These are phyloP conservation scores for Strigamia transsilvanica DNA, from an alignment of 2,888 invertebrate genomes.

Conservation along the genomic window DNA sequence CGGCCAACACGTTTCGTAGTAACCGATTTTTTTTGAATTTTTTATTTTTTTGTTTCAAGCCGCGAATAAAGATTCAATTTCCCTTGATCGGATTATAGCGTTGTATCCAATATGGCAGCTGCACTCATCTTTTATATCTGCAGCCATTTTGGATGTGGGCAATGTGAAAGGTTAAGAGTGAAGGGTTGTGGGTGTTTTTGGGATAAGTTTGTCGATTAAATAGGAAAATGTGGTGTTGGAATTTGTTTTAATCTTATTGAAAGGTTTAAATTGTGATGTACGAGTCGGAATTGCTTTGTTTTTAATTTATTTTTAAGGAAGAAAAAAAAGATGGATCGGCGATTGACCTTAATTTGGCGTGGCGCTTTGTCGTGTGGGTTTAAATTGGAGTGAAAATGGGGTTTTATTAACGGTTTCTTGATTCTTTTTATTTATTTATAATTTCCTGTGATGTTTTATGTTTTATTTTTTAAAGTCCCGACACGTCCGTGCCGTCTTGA, in stretches of 20 bases:
- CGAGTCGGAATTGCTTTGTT: too few species aligned
- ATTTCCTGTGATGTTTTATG: not conserved
- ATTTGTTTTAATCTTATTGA: not conserved
- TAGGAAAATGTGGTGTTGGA: not conserved
- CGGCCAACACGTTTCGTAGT: not conserved
- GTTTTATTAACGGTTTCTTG: conserved; percentile 17
- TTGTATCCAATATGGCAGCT: not conserved
- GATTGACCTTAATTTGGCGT: not conserved
- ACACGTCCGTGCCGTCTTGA: not conserved
- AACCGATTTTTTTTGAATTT: not conserved
- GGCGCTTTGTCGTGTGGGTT: not conserved
- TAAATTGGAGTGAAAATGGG: not conserved
- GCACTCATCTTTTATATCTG: not conserved
- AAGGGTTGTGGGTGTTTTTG: not conserved
- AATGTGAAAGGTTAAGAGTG: not conserved
- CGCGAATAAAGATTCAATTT: conserved; percentile 11
- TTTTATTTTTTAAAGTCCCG: not conserved
- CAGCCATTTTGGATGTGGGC: not conserved
- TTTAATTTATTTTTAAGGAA: not conserved
- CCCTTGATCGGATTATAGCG: too few species aligned
- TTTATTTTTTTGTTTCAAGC: not conserved
- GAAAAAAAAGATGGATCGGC: not conserved
- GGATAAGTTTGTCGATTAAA: not conserved
- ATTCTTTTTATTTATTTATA: conserved; percentile 26
- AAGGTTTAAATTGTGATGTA: not conserved